Base-by-base conservation (phyloP, 2,888 invertebrate genomes). In the Lysandra coridon region DNA sequence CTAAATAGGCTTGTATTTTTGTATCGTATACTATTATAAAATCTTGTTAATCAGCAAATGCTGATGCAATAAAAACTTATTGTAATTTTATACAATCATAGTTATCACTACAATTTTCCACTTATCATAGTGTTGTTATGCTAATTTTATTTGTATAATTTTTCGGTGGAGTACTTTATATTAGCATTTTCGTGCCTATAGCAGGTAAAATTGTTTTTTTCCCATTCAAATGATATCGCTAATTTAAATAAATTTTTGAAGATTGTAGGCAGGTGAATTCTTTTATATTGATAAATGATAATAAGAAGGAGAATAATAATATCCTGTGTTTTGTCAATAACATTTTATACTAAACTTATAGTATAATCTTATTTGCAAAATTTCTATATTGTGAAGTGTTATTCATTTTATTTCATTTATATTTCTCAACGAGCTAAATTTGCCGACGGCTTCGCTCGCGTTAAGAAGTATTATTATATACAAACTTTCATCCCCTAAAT, bases 101-200 rank as follows among this genome's bases (percentile, higher is more conserved):
- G 64, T 12, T 7, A 64, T 64, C 10, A 30, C 3, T 23, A 64
- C 30, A 30, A 64, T 64, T 64, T 64, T 64, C 64, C 12, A 37
- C 33, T 37, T 14, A 69, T 69, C 33, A 69, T 69, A 17, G 69
- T 14, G 69, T 37, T 69, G 33, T 37, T 69, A 69, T 69, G 69
- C 14, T 69, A 69, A 69, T 69, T 69, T 69, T 37, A 69, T 69
- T 69, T 5, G 17, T 69, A 69, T 5, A 69, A 69, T 69, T 69
- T 69, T 37, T 69, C 69, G 69, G 69, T 37, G 14, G 17, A 33
- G 69, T 69, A 69, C 33, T 33, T 33, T 33, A 69, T 17, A 17
- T 37, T 30, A 64, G 10, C 64, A 12, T 64, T 64, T 33, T 69
- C 5, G 12, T 69, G 33, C 17, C 69, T 37, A 69, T 37, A 69